Conservation (phyloP, 2,888 invertebrate genomes). For the Rhagonycha fulva region DNA sequence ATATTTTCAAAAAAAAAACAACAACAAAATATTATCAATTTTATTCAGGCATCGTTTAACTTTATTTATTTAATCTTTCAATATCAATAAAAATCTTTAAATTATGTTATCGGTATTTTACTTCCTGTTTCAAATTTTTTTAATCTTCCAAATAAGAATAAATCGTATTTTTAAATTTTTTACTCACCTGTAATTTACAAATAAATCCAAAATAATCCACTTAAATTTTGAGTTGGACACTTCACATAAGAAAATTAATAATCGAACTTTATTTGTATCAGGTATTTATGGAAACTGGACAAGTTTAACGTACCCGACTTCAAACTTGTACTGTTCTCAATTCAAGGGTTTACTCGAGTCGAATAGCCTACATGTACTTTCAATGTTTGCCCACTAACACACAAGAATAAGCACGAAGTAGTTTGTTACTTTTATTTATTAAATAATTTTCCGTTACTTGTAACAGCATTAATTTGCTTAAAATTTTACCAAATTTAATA, state of each 20-base stretch:
- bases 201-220: background rate
- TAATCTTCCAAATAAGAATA: too few relatives aligned
- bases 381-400: slow-evolving; percentile 1
- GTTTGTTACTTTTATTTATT: background rate
- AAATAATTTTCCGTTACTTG: background rate
- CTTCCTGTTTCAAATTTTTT: background rate
- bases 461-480: background rate
- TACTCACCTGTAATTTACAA: background rate
- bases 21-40: background rate
- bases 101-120: background rate
- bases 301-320: background rate
- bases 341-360: background rate
- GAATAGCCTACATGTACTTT: slow-evolving; percentile 2
- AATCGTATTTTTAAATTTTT: background rate
- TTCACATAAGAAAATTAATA: background rate
- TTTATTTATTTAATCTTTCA: too few relatives aligned
- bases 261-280: background rate
- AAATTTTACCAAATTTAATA: background rate
- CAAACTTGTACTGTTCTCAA: slow-evolving; percentile 1
- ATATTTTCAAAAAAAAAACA: background rate
- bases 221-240: background rate
- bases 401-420: background rate
- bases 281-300: background rate
- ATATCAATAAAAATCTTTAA: too few relatives aligned
- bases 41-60: too few relatives aligned